Evolutionary conservation across 2,888 invertebrate genomes (phyloP), one percentile per base, ranked within the genome.

Genomic region (Ptychoptera contaminata): DNA sequence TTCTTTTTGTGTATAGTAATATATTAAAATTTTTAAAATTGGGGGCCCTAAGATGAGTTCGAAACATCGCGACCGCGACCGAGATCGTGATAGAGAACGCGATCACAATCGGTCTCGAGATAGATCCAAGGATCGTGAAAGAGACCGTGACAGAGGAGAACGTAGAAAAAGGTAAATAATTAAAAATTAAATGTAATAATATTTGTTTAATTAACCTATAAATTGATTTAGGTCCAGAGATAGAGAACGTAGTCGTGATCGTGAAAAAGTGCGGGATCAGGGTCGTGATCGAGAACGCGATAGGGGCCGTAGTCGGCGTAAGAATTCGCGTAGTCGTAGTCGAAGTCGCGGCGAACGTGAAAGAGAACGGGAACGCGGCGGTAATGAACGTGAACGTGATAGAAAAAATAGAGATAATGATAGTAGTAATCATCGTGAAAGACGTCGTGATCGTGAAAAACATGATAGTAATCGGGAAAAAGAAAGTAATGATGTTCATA

Each of bases 71-170:
- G 49, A 50, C 23, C 47, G 47, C 37, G 52, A 52, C 36, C 58
- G 62, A 2, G 67, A 64, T 47, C 60, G 62, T 9, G 61, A 62
- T 51, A 41, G 58, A 55, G 59, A 58, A 2, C 43, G 50, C 53
- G 46, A 42, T 55, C 50, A 47, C 50, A 60, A 61, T 49, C 48
- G 65, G 40, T 57, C 61, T 23, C 52, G 60, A 15, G 58, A 59
- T 45, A 55, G 61, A 23, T 7, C 23, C 3, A 23, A 23, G 7
- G 58, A 58, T 47, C 55, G 59, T 15, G 57, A 58, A 39, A 48
- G 47, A 42, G 46, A 46, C 29, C 48, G 45, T 14, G 46, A 46
- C 36, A 43, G 49, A 40, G 40, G 23, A 34, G 40, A 43, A 23
- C 40, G 53, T 6, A 29, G 37, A 8, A 43, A 37, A 43, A 37